Conservation (phyloP, 1,140 invertebrate genomes). For the Homalodisca vitripennis region DNA sequence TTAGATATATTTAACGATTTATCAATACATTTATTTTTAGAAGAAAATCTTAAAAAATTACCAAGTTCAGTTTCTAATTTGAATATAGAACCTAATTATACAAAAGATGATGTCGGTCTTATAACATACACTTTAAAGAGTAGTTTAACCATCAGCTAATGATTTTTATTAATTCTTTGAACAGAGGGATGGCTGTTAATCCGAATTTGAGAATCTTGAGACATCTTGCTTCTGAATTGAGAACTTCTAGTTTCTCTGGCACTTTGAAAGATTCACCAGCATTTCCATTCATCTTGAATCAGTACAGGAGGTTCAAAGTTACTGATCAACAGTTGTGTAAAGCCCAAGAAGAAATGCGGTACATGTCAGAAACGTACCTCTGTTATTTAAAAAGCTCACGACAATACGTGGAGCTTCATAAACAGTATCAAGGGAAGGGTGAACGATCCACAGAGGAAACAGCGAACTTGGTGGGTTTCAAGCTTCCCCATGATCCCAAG, state of each 20-base stretch:
- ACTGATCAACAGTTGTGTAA: conserved; percentile 80
- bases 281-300: conserved; percentile 64
- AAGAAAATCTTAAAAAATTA: conserved; percentile 49
- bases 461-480: conserved; percentile 80
- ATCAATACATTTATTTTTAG: conserved; percentile 60
- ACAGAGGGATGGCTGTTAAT: conserved; percentile 39
- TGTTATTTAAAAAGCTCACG: conserved; percentile 69
- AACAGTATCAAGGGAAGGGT: conserved; percentile 70
- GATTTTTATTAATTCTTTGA: background rate
- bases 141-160: background rate
- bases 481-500: conserved; percentile 77
- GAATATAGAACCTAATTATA: conserved; percentile 55
- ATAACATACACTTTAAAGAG: conserved; percentile 47
- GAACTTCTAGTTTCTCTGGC: conserved; percentile 51
- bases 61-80: conserved; percentile 57
- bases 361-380: conserved; percentile 67
- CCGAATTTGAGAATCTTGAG: conserved; percentile 17
- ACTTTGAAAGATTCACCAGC: conserved; percentile 59
- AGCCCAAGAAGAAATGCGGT: conserved; percentile 71
- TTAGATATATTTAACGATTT: conserved; percentile 71
- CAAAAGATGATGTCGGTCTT: conserved; percentile 57
- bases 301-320: conserved; percentile 69
- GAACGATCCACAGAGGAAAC: conserved; percentile 74
- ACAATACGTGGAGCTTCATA: conserved; percentile 65
- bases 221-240: conserved; percentile 59